Base-by-base conservation (phyloP, 2,797 vertebrate species). In the Myripristis jacobus region DNA sequence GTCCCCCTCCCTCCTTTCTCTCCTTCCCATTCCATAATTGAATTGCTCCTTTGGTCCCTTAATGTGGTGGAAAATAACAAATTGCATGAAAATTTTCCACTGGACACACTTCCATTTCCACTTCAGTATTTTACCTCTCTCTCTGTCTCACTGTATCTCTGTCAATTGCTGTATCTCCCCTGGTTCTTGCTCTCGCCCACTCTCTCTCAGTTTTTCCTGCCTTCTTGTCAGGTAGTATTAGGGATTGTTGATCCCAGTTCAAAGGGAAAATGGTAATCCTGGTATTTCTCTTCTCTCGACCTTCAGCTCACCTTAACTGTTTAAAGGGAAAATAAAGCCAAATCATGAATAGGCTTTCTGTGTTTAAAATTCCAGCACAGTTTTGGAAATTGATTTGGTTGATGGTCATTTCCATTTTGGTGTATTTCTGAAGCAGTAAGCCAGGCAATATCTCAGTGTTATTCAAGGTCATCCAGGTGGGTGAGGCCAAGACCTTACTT, bases 11-110 rank as follows among this genome's bases (percentile, higher is more conserved):
- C n/a, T n/a, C n/a, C n/a, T n/a, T n/a, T 60, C 61, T n/a, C 46
- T 62, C 64, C 59, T 43, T 73, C 60, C 67, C 16, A 50, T 72
- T 46, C 77, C 38, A 61, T 87, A 85, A 87, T 89, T 90, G 74
- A 89, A 90, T 87, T 84, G 77, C 78, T 89, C 72, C 77, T 83
- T 82, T 87, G 81, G 72, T 83, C 75, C 43, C 66, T 41, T 88
- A 84, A 86, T 90, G 82, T 89, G 71, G 78, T 44, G 56, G 67
- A 70, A 88, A 90, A 90, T 82, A 83, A 82, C 73, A 57, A 73
- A 81, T 64, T 50, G 51, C 19, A 73, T 64, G 65, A 75, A 85
- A 81, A 83, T 73, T 70, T 75, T 83, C 82, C 53, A 41, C 77
- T 60, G 70, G 85, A 85, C 79, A 83, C 70, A 70, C 64, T 68